Conservation (phyloP, 2,888 invertebrate genomes). For the Cyaniris semiargus region DNA sequence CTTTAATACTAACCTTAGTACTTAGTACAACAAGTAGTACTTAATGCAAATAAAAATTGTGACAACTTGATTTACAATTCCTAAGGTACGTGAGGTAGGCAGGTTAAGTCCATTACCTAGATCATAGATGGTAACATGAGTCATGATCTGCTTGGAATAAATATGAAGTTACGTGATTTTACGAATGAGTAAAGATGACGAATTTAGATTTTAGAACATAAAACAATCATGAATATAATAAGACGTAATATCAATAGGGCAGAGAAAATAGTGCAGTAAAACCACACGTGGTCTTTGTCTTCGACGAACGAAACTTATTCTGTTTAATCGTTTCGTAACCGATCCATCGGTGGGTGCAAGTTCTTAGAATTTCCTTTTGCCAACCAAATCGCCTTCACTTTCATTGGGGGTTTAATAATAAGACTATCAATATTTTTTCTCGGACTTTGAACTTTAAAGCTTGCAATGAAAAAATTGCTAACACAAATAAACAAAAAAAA, state of each 20-base stretch:
- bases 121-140: too few relatives aligned
- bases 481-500: background rate
- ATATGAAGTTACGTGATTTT: too few relatives aligned
- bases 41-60: too few relatives aligned
- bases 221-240: too few relatives aligned
- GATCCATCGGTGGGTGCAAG: background rate
- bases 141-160: too few relatives aligned
- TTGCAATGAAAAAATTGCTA: background rate
- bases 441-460: background rate
- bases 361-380: background rate
- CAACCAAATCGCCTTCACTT: background rate
- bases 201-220: too few relatives aligned
- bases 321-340: conserved; percentile 4
- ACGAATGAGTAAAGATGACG: too few relatives aligned
- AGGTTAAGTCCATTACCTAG: too few relatives aligned
- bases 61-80: too few relatives aligned
- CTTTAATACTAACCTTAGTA: too few relatives aligned
- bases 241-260: background rate
- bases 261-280: background rate
- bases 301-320: conserved; percentile 42
- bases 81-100: too few relatives aligned
- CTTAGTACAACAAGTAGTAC: too few relatives aligned
- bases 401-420: background rate
- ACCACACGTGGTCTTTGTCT: conserved; percentile 35
- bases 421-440: background rate